A percentile compares a stretch with the other conserved stretches of the same genome.
Evolutionary conservation across 2,797 vertebrate species (phyloP).

Genomic region (Xiphophorus birchmanni): DNA sequence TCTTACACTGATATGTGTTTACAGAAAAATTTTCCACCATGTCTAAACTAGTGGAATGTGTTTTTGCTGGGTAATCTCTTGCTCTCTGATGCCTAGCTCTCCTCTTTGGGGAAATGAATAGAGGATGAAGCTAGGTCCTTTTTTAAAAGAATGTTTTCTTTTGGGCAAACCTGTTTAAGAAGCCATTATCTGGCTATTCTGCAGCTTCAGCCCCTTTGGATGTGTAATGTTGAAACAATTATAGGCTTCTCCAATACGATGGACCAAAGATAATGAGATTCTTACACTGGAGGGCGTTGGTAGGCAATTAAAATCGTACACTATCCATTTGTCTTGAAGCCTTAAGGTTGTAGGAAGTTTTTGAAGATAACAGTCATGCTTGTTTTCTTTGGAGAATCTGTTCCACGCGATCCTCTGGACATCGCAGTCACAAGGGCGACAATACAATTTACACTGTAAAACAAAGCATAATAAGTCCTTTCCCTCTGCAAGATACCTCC

Average conservation of each 20-base stretch:
- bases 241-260: constrained; percentile 83
- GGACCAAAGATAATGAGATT: constrained; percentile 87
- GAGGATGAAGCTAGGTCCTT: constrained; percentile 71
- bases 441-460: constrained; percentile 56
- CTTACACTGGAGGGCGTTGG: constrained; percentile 80
- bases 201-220: constrained; percentile 82
- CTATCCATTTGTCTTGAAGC: constrained; percentile 84
- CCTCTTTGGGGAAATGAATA: constrained; percentile 77
- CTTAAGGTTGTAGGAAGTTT: constrained; percentile 75
- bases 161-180: constrained; percentile 80
- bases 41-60: constrained; percentile 51
- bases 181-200: constrained; percentile 83
- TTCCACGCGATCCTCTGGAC: constrained; percentile 59
- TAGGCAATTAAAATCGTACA: constrained; percentile 84
- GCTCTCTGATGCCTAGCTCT: constrained; percentile 62
- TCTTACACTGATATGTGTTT: constrained; percentile 39
- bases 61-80: constrained; percentile 68
- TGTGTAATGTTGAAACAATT: constrained; percentile 86
- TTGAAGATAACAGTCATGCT: constrained; percentile 74
- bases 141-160: constrained; percentile 77
- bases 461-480: constrained; percentile 61
- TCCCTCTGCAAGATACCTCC: constrained; percentile 59
- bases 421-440: constrained; percentile 60
- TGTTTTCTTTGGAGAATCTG: constrained; percentile 73
- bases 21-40: constrained; percentile 32